Conservation (phyloP, 2,888 invertebrate genomes). For the Cepaea hortensis region DNA sequence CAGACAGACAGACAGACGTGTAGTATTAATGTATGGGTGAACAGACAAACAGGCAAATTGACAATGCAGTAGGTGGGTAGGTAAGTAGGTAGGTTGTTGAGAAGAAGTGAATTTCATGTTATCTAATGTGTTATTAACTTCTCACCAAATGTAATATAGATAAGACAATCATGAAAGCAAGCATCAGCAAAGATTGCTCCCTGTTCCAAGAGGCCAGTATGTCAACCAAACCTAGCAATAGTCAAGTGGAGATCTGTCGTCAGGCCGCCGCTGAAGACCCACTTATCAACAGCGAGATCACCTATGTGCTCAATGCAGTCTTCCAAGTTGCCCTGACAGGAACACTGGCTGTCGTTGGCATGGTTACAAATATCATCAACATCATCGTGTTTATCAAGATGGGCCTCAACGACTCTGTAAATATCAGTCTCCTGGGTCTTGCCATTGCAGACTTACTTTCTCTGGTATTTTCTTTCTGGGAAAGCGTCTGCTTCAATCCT, state of each 20-base stretch:
- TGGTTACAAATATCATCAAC: constrained; percentile 31
- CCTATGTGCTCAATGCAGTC: neutral
- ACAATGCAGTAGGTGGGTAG: too few relatives aligned
- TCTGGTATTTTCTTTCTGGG: constrained; percentile 20
- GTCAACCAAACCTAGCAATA: neutral
- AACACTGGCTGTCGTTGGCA: constrained; percentile 2
- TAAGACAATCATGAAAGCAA: neutral
- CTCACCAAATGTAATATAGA: too few relatives aligned
- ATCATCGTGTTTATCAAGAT: constrained; percentile 14
- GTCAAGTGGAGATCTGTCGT: neutral
- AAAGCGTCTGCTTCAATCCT: constrained; percentile 33
- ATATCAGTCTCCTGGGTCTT: constrained; percentile 20
- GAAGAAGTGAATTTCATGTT: too few relatives aligned
- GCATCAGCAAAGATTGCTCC: neutral
- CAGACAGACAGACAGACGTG: too few relatives aligned
- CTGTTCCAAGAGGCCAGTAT: neutral
- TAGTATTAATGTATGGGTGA: too few relatives aligned
- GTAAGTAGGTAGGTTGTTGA: too few relatives aligned
- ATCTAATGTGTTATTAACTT: too few relatives aligned
- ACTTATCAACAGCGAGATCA: constrained; percentile 8
- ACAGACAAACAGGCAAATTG: too few relatives aligned
- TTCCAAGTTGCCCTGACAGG: constrained; percentile 23
- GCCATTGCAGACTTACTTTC: constrained; percentile 28
- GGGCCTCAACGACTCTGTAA: constrained; percentile 31
- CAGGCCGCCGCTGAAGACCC: neutral